Base-by-base conservation (phyloP, 2,113 vertebrate genomes). In the Natator depressus region DNA sequence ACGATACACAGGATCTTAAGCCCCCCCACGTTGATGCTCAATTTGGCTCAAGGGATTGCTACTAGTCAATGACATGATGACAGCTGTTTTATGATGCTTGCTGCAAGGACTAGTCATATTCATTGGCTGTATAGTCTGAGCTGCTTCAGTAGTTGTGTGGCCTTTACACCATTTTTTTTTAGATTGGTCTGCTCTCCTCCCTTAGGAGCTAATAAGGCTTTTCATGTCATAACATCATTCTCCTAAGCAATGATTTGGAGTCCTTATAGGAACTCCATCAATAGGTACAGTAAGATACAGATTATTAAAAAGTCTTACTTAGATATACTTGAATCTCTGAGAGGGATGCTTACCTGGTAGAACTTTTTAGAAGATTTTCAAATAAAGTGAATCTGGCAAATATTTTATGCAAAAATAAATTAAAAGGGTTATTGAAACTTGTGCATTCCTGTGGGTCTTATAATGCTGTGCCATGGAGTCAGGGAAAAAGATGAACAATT, bases 401-500 rank as follows among this genome's bases (percentile, higher is more conserved):
- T n/a, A 3, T 80, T 89, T 82, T n/a, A 11, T 31, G 0, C 2
- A 5, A 0, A 19, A 7, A 82, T 22, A 1, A 49, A 75, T 27
- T 4, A 29, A 1, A 19, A 20, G 51, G 82, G 65, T 4, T 42
- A 5, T 35, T 8, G 55, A 62, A 85, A 50, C 25, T 3, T n/a
- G 13, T 16, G 79, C 11, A 4, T 82, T 69, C 13, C 38, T 19
- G 72, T 47, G 81, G 42, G 4, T 31, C 50, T 84, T 5, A 3
- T 25, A 87, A 80, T 59, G n/a, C 2, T 83, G 22, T 14, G 87
- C 72, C 16, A 12, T 1, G 82, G 76, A 87, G 16, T 9, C 51
- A 65, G 24, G 17, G 89, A 96, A 81, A n/a, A n/a, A 89, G 53
- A 78, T n/a, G 29, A 46, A n/a, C 78, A 85, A 8, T n/a, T 82